These are phyloP conservation scores for Herminia tarsipennalis DNA, from an alignment of 2,888 invertebrate genomes.

Conservation along the genomic window DNA sequence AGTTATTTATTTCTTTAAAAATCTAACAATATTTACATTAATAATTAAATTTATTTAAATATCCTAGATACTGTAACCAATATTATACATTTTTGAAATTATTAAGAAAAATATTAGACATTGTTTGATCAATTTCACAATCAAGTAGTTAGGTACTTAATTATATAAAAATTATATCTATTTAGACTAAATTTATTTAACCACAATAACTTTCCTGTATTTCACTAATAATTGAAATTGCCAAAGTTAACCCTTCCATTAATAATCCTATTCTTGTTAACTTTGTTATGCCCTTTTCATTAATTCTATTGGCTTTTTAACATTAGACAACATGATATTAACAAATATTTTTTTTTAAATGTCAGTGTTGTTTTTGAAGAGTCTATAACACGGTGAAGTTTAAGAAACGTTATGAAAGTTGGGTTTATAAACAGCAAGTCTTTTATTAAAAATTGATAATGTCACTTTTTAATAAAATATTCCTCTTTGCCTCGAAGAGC, in stretches of 20 bases:
- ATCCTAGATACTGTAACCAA: constrained; percentile 47
- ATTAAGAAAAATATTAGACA: constrained; percentile 51
- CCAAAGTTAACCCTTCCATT: constrained; percentile 76
- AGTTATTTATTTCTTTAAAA: constrained; percentile 29
- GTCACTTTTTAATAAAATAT: too few relatives aligned
- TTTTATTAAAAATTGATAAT: too few relatives aligned
- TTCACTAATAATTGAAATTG: constrained; percentile 63
- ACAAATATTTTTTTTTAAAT: too few relatives aligned
- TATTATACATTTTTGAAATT: constrained; percentile 50
- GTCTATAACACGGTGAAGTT: too few relatives aligned
- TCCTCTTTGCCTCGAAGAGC: too few relatives aligned
- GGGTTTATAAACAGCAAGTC: too few relatives aligned
- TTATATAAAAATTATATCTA: constrained; percentile 56
- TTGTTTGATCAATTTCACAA: constrained; percentile 65
- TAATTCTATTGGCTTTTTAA: constrained; percentile 40
- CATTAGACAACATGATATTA: constrained; percentile 11
- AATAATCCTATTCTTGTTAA: constrained; percentile 64
- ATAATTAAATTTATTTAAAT: constrained; percentile 33
- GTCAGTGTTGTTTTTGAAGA: too few relatives aligned
- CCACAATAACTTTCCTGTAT: constrained; percentile 64
- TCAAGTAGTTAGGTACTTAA: constrained; percentile 70
- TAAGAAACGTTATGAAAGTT: too few relatives aligned
- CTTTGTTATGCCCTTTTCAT: constrained; percentile 65
- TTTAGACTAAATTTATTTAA: constrained; percentile 63
- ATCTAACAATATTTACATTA: constrained; percentile 35